phyloP scores from a whole-genome alignment of 2,113 vertebrate species.

The Seriola rivoliana region DNA sequence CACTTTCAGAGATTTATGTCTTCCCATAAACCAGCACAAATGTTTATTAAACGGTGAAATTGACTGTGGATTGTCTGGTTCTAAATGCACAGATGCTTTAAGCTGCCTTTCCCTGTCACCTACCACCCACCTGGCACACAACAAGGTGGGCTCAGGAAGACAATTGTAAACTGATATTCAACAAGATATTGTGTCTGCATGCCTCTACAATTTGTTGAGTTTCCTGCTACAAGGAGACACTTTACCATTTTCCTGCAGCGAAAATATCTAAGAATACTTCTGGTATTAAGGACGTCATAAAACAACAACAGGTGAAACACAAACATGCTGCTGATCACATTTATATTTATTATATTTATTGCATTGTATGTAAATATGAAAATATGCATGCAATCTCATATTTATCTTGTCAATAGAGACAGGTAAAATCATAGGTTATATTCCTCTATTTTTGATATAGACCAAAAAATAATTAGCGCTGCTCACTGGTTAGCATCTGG shows the following conservation, averaged over 20 bases:
- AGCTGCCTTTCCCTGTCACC: neutral
- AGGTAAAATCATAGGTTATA: neutral
- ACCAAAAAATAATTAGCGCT: slow-evolving; percentile 9
- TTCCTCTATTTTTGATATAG: slow-evolving; percentile 21
- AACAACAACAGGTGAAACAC: neutral
- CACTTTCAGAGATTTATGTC: slow-evolving; percentile 4
- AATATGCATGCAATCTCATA: neutral
- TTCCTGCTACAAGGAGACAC: neutral
- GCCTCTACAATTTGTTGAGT: neutral
- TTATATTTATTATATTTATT: neutral
- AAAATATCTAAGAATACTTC: slow-evolving; percentile 1
- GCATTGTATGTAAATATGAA: neutral
- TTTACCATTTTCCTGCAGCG: neutral
- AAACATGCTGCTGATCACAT: neutral
- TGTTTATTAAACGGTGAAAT: neutral
- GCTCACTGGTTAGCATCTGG: slow-evolving; percentile 42
- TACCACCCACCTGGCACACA: neutral
- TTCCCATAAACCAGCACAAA: neutral
- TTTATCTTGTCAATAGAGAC: neutral
- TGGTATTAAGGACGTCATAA: neutral
- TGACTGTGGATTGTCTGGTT: neutral
- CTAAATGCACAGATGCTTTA: neutral
- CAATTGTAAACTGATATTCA: slow-evolving; percentile 1
- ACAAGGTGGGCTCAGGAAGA: neutral
- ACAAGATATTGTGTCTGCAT: neutral